A percentile compares a stretch with the other conserved stretches of the same genome.
Evolutionary conservation across 2,797 vertebrate genomes (phyloP).

Genomic region (Anguilla pacifica): DNA sequence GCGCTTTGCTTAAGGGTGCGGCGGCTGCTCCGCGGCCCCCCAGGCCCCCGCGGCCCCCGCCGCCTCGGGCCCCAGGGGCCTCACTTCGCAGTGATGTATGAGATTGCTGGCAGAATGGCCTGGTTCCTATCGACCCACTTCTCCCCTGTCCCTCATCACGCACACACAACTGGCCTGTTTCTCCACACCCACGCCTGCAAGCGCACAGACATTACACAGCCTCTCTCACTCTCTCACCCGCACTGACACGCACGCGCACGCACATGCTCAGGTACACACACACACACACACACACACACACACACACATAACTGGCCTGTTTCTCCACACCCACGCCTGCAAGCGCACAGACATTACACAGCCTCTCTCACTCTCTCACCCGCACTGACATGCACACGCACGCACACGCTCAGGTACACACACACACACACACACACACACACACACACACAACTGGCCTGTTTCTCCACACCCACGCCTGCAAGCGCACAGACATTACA

Average conservation of each 20-base stretch:
- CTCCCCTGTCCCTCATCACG: background rate
- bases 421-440: background rate
- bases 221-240: background rate
- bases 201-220: background rate
- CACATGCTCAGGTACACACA: background rate
- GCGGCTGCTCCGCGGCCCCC: background rate
- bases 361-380: background rate
- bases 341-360: background rate
- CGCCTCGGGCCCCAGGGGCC: background rate
- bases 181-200: background rate
- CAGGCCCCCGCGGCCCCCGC: background rate
- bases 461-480: background rate
- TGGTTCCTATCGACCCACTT: constrained; percentile 23
- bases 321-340: background rate
- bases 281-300: background rate
- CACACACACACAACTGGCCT: constrained; percentile 12
- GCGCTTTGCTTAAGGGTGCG: background rate
- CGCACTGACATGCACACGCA: background rate
- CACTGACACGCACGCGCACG: background rate
- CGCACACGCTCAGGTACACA: background rate
- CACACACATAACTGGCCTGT: background rate
- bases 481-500: background rate
- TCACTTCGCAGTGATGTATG: background rate
- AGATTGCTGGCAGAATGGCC: constrained; percentile 16
- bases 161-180: constrained; percentile 9